Conservation (phyloP, 2,113 vertebrate genomes). For the Danionella cerebrum region DNA sequence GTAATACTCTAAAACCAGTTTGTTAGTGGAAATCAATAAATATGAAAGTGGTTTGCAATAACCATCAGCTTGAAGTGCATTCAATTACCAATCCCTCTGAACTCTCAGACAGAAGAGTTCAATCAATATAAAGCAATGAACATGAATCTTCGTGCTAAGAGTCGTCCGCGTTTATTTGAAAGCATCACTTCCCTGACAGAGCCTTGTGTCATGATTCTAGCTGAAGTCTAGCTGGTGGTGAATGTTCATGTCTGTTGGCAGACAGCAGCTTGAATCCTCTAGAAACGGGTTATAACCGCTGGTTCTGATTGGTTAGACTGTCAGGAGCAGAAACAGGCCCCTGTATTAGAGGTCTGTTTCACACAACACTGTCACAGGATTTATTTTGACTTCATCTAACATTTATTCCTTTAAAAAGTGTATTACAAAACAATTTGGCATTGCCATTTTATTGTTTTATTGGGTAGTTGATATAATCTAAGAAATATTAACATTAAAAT, state of each 20-base stretch:
- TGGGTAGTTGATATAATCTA: no score
- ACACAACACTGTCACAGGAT: no score
- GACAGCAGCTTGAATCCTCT: neutral
- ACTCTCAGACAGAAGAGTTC: neutral
- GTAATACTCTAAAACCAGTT: neutral
- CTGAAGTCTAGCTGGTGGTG: neutral
- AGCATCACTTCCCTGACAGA: slow-evolving; percentile 7
- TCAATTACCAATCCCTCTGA: slow-evolving; percentile 25
- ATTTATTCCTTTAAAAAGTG: no score
- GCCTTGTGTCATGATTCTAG: neutral
- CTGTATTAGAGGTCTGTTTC: slow-evolving; percentile 7
- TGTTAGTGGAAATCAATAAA: neutral
- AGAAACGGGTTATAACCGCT: slow-evolving; percentile 17
- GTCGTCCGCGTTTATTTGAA: neutral
- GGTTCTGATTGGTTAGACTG: slow-evolving; percentile 3
- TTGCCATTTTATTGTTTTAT: no score
- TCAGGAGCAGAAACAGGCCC: slow-evolving; percentile 10
- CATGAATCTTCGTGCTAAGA: neutral
- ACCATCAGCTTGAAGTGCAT: slow-evolving; percentile 22
- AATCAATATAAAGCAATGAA: slow-evolving; percentile 18
- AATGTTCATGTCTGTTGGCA: slow-evolving; percentile 9
- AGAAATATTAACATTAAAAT: no score
- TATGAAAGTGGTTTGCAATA: neutral
- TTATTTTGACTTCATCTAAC: no score
- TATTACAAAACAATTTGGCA: no score